Evolutionary conservation across 1,140 invertebrate genomes (phyloP), one percentile per base, ranked within the genome.

Genomic region (Fopius arisanus): DNA sequence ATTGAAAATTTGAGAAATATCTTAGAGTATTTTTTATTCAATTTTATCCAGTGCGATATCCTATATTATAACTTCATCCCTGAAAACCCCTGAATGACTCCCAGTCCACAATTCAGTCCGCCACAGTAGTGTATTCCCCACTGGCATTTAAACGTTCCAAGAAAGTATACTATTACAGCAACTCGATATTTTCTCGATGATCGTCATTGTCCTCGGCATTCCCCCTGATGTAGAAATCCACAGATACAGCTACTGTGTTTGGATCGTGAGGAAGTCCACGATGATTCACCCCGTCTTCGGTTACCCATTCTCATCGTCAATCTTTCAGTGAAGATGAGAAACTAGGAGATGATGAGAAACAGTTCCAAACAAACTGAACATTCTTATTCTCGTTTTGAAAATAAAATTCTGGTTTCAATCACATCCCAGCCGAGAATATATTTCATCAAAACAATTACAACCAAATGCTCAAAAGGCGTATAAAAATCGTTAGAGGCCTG

Each of bases 181-280:
- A 87, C 81, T 83, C 79, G 85, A 87, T 87, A 87, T 86, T 86
- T 86, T 85, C 79, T 79, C 83, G 79, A 84, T 84, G 85, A 87
- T 85, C 80, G 74, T 84, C 81, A 87, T 86, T 87, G 86, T 84
- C 75, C 77, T 23, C 28, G 23, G 6, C 54, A 3, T 62, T 77
- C 73, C 74, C 77, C 74, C 76, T 48, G 16, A 48, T 72, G 43
- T 26, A 21, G 33, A 63, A 40, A 28, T 28, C 26, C 33, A 43
- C 9, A 70, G 40, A 69, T 69, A 69, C 23, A 29, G 40, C 40
- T 69, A 69, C 43, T 69, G 28, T 66, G 28, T 37, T 66, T 31
- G 19, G 16, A 7, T 66, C 12, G 7, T 29, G 31, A 65, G 67
- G 67, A 63, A 40, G 65, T 75, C 75, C 74, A 40, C 59, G 75